Conservation (phyloP, 2,113 vertebrate genomes). For the Phaethornis superciliosus region DNA sequence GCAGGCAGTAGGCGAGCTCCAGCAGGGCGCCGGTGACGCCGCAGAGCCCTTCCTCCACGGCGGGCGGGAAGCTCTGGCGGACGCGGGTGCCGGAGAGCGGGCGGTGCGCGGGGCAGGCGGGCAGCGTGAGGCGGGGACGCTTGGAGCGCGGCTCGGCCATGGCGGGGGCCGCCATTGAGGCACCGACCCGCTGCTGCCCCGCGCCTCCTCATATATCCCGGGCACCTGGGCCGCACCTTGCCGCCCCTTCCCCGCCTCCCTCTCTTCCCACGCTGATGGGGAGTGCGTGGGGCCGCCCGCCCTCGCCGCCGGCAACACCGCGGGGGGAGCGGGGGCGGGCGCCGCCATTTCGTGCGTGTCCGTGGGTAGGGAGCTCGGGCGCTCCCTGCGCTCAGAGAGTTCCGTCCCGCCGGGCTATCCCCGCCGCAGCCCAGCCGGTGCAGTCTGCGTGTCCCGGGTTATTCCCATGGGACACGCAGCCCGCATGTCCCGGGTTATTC, state of each 20-base stretch:
- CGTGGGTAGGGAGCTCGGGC: background rate
- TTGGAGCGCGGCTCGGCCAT: slow-evolving; percentile 73
- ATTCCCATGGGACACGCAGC: background rate
- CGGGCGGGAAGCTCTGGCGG: slow-evolving; percentile 68
- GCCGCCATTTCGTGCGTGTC: background rate
- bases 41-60: slow-evolving; percentile 80
- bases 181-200: background rate
- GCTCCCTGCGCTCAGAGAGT: background rate
- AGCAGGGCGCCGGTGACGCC: slow-evolving; percentile 72
- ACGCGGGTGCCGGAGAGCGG: slow-evolving; percentile 38
- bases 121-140: slow-evolving; percentile 66
- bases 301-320: background rate
- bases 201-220: background rate
- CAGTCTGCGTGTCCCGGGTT: background rate
- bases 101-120: slow-evolving; percentile 63
- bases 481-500: too few relatives aligned
- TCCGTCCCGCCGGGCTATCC: rapidly evolving
- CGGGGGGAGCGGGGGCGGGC: background rate
- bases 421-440: background rate
- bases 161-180: background rate
- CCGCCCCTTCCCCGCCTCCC: background rate
- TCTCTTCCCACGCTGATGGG: background rate
- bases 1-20: slow-evolving; percentile 75
- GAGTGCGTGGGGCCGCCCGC: background rate
- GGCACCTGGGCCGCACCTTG: slow-evolving; percentile 47